Evolutionary conservation across 2,888 invertebrate genomes (phyloP).

Genomic region (Apoda limacodes): DNA sequence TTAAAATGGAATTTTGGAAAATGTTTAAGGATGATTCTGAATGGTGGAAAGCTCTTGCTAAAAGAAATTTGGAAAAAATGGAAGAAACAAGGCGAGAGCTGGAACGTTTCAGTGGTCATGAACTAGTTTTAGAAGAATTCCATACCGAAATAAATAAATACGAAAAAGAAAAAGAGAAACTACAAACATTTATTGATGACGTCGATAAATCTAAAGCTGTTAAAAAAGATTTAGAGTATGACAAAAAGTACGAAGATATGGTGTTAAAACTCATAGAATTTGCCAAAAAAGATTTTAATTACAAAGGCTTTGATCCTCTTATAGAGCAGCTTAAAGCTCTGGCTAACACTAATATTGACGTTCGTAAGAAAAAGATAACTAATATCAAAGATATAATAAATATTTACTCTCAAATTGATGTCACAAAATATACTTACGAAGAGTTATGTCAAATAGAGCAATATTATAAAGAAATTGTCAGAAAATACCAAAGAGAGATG

Average conservation of each 20-base stretch:
- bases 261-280: constrained; percentile 56
- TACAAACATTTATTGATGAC: constrained; percentile 53
- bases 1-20: constrained; percentile 48
- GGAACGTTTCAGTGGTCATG: constrained; percentile 57
- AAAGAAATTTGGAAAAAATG: constrained; percentile 58
- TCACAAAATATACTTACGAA: constrained; percentile 54
- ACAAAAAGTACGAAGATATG: constrained; percentile 60
- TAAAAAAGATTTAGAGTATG: constrained; percentile 50
- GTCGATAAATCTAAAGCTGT: constrained; percentile 50
- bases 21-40: constrained; percentile 60
- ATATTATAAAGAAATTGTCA: constrained; percentile 58
- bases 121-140: constrained; percentile 50
- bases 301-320: constrained; percentile 61
- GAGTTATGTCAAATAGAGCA: constrained; percentile 55
- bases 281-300: constrained; percentile 58
- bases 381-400: constrained; percentile 52
- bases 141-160: constrained; percentile 43
- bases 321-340: constrained; percentile 52
- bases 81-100: constrained; percentile 54
- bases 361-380: constrained; percentile 38
- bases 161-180: constrained; percentile 45
- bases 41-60: constrained; percentile 60
- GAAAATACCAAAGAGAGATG: constrained; percentile 39
- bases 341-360: constrained; percentile 44
- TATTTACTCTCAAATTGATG: constrained; percentile 52